phyloP scores from a whole-genome alignment of 2,888 invertebrate species.

The Hedychridium roseum region DNA sequence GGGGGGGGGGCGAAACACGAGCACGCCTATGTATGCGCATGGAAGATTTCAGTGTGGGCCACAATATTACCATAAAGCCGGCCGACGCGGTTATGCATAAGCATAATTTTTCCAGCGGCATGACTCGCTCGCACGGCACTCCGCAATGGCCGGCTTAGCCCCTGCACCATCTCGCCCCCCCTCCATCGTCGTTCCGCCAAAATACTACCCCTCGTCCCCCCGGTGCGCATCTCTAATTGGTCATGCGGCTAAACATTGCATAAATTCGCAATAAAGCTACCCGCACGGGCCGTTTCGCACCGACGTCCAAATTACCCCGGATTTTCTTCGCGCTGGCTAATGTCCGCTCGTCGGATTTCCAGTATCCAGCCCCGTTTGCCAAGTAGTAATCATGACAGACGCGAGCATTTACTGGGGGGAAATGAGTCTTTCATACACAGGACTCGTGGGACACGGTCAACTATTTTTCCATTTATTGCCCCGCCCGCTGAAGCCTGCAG shows the following conservation, averaged over 20 bases:
- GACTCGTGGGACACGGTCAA: too few species aligned
- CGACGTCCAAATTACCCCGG: slow-evolving; percentile 48
- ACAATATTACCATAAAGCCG: slow-evolving; percentile 60
- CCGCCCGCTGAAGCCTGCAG: too few species aligned
- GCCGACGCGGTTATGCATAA: slow-evolving; percentile 57
- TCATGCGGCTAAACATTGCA: slow-evolving; percentile 58
- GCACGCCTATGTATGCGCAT: slow-evolving; percentile 48
- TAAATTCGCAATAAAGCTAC: slow-evolving; percentile 60
- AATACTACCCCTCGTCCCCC: too few species aligned
- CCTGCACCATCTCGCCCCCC: slow-evolving; percentile 43
- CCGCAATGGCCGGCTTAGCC: slow-evolving; percentile 25
- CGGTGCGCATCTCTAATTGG: slow-evolving; percentile 60
- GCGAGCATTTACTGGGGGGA: too few species aligned
- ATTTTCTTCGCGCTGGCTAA: slow-evolving; percentile 43
- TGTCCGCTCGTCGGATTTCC: slow-evolving; percentile 33
- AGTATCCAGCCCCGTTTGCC: slow-evolving; percentile 23
- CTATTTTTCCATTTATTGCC: too few species aligned
- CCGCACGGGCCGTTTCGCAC: slow-evolving; percentile 35
- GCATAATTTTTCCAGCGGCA: slow-evolving; percentile 57
- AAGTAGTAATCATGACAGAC: slow-evolving; percentile 12
- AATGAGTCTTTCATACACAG: too few species aligned
- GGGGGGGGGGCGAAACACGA: slow-evolving; percentile 40
- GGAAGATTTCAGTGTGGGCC: slow-evolving; percentile 58
- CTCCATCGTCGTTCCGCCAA: slow-evolving; percentile 37
- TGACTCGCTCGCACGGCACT: slow-evolving; percentile 14